Evolutionary conservation across 1,140 invertebrate genomes (phyloP).

Genomic region (Papilio dardanus): DNA sequence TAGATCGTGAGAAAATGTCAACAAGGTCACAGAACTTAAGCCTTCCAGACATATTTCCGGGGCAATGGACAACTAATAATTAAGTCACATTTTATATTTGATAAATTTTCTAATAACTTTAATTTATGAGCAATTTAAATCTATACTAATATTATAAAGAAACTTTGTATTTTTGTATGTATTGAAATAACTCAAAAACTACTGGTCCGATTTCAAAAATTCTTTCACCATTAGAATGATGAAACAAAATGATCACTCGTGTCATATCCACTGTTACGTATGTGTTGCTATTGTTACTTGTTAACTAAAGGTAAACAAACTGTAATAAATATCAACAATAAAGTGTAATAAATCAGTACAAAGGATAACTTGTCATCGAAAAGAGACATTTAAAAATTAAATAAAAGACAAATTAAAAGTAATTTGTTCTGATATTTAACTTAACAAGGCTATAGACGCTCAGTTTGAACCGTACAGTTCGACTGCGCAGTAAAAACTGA

Average conservation of each 20-base stretch:
- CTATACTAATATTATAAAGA: neutral
- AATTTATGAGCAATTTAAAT: neutral
- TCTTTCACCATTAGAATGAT: too few relatives aligned
- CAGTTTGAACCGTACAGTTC: too few relatives aligned
- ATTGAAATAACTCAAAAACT: too few relatives aligned
- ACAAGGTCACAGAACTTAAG: neutral
- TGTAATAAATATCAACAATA: neutral
- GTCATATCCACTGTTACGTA: neutral
- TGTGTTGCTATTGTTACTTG: neutral
- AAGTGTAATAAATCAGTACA: neutral
- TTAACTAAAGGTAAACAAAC: neutral
- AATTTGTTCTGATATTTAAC: too few relatives aligned
- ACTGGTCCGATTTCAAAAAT: too few relatives aligned
- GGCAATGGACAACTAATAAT: neutral
- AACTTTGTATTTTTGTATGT: too few relatives aligned
- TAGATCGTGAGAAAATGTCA: constrained; percentile 11
- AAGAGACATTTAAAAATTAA: too few relatives aligned
- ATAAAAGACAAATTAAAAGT: too few relatives aligned
- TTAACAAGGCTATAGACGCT: too few relatives aligned
- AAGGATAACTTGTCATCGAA: too few relatives aligned
- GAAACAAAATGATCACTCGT: too few relatives aligned
- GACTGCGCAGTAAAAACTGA: too few relatives aligned
- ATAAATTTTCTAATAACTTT: neutral
- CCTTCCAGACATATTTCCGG: neutral
- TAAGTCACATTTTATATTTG: neutral